A percentile compares a stretch with the other conserved stretches of the same genome.
phyloP scores from a whole-genome alignment of 2,888 invertebrate species.

The Cosmia trapezina region DNA sequence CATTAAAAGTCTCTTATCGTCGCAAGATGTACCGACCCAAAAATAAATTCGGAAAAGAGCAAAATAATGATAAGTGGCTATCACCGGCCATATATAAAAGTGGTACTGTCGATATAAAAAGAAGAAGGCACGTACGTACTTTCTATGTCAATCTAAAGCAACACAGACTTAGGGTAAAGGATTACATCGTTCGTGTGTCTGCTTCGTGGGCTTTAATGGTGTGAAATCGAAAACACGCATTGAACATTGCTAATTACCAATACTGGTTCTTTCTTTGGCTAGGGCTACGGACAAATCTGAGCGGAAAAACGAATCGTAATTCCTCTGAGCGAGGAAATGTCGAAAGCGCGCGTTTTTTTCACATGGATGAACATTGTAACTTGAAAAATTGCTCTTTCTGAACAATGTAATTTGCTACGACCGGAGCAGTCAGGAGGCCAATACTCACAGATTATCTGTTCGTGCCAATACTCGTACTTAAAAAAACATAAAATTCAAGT shows the following conservation, averaged over 20 bases:
- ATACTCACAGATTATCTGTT: no score
- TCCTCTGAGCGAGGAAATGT: neutral
- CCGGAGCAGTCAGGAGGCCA: neutral
- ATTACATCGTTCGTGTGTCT: neutral
- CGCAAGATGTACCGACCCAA: no score
- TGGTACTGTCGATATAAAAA: neutral
- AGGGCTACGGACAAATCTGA: neutral
- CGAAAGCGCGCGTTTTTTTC: constrained; percentile 3
- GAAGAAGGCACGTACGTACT: neutral
- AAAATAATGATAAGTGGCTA: no score
- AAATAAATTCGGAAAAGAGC: neutral
- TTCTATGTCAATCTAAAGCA: constrained; percentile 3
- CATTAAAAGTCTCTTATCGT: no score
- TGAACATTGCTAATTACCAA: neutral
- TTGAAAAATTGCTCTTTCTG: constrained; percentile 10
- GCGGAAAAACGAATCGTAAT: neutral
- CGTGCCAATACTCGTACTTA: no score
- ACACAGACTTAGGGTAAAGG: neutral
- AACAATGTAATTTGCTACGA: neutral
- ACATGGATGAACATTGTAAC: neutral
- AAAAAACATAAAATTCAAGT: neutral
- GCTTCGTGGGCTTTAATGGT: constrained; percentile 5
- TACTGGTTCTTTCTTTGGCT: neutral
- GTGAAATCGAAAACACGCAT: neutral
- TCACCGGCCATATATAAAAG: neutral